A percentile compares a stretch with the other conserved stretches of the same genome.
Evolutionary conservation across 1,140 invertebrate genomes (phyloP).

Genomic region (Triops cancriformis): DNA sequence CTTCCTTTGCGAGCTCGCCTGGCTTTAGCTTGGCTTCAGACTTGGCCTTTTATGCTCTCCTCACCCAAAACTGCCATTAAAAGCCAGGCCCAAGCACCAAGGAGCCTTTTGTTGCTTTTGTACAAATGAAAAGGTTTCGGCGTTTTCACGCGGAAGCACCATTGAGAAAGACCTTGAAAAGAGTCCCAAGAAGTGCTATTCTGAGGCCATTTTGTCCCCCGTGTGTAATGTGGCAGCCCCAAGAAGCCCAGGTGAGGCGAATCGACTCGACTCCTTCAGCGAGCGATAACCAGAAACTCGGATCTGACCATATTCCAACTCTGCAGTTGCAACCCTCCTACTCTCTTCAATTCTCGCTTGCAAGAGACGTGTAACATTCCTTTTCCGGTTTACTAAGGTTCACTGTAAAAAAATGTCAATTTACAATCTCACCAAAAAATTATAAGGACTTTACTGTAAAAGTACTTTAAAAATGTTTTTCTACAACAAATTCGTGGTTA

Average conservation of each 20-base stretch:
- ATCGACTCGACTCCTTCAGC: background rate
- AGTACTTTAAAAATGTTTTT: no score
- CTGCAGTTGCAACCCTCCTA: background rate
- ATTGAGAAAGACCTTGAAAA: constrained; percentile 5
- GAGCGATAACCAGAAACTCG: background rate
- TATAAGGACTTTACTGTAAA: no score
- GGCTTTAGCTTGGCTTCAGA: background rate
- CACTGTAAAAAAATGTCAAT: no score
- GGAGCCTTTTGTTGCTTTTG: constrained; percentile 13
- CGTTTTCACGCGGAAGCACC: constrained; percentile 12
- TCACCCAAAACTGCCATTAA: background rate
- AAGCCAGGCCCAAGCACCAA: constrained; percentile 8
- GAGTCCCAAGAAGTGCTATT: constrained; percentile 13
- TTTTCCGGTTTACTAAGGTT: no score
- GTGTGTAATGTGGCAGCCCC: constrained; percentile 3
- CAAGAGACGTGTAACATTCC: no score
- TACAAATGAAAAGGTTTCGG: constrained; percentile 14
- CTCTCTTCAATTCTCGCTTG: background rate
- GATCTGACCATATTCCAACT: background rate
- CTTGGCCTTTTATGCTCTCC: background rate
- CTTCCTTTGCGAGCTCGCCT: background rate
- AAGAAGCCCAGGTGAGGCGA: constrained; percentile 8
- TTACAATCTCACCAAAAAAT: no score
- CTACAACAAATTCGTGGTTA: no score
- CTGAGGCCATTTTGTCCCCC: background rate